Percentiles rank a stretch among this genome's conserved stretches.
These are phyloP conservation scores for Tetramorium bicarinatum DNA, from an alignment of 2,888 invertebrate species.

Conservation along the genomic window DNA sequence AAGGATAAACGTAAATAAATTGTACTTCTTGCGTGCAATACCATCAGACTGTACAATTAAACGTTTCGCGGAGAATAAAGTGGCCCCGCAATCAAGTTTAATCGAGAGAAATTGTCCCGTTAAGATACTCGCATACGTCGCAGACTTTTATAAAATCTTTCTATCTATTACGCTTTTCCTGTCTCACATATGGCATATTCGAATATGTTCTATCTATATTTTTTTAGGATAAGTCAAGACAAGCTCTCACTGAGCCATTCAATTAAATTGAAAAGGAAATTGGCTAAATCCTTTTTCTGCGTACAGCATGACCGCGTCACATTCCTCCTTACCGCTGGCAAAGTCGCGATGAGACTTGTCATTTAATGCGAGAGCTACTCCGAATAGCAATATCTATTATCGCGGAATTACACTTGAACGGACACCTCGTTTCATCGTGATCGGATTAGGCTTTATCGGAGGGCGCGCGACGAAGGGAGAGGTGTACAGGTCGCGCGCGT, in stretches of 20 bases:
- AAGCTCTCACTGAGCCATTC: neutral
- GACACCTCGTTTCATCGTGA: conserved; percentile 79
- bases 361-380: conserved; percentile 81
- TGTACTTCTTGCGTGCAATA: neutral
- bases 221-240: neutral
- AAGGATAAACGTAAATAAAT: conserved; percentile 51
- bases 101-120: neutral
- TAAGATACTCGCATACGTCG: neutral
- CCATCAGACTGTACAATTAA: neutral
- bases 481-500: conserved; percentile 1
- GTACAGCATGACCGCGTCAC: neutral
- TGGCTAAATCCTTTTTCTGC: neutral
- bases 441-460: conserved; percentile 77
- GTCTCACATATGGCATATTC: neutral
- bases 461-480: conserved; percentile 19
- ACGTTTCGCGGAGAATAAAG: neutral
- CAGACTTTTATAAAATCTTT: conserved; percentile 14
- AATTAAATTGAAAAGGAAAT: conserved; percentile 12
- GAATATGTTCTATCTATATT: neutral
- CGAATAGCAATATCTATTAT: conserved; percentile 83
- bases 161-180: neutral
- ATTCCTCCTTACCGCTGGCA: conserved; percentile 2
- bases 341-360: conserved; percentile 60
- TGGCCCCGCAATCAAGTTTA: neutral
- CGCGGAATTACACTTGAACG: conserved; percentile 80